A percentile compares a stretch with the other conserved stretches of the same genome.
Evolutionary conservation across 2,797 vertebrate genomes (phyloP).

Genomic region (Pogoniulus pusillus): DNA sequence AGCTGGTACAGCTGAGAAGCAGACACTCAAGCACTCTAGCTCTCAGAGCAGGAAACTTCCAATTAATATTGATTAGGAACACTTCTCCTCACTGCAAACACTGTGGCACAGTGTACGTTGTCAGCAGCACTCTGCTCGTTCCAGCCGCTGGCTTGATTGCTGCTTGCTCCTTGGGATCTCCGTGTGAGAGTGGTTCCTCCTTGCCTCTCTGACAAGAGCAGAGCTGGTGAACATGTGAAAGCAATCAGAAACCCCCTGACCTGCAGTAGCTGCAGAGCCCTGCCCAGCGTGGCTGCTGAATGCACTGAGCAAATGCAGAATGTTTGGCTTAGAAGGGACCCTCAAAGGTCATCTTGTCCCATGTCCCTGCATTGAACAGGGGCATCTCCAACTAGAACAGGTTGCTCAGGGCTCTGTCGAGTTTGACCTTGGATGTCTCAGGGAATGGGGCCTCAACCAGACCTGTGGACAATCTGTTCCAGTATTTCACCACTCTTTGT

Average conservation of each 20-base stretch:
- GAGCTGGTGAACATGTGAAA: not conserved
- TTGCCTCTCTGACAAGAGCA: not conserved
- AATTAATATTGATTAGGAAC: not conserved
- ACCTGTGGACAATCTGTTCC: too few species aligned
- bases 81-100: not conserved
- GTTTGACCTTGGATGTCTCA: too few species aligned
- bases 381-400: too few species aligned
- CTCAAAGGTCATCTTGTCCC: too few species aligned
- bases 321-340: too few species aligned
- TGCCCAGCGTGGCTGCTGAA: not conserved
- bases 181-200: not conserved
- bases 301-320: too few species aligned
- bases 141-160: not conserved
- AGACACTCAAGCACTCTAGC: not conserved
- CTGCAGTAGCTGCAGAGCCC: not conserved
- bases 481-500: too few species aligned
- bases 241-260: not conserved
- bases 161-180: not conserved
- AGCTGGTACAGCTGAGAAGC: not conserved
- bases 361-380: too few species aligned
- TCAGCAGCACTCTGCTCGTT: not conserved
- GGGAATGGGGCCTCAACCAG: too few species aligned
- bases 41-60: not conserved
- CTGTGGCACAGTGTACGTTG: not conserved
- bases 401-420: too few species aligned